These are phyloP conservation scores for Catostomus latipinnis DNA, from an alignment of 2,797 vertebrate genomes.

Conservation along the genomic window DNA sequence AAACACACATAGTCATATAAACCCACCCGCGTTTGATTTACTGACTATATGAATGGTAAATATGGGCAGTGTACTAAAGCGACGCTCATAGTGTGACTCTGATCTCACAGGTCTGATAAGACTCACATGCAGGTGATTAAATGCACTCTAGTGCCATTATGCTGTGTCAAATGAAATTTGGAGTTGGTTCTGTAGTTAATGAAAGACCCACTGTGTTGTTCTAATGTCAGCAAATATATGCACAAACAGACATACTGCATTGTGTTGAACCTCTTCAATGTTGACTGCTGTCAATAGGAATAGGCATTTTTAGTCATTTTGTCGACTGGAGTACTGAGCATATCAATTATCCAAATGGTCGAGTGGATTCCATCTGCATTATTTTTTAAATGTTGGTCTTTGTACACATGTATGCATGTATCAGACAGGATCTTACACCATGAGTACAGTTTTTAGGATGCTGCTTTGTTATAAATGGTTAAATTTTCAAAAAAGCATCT, in stretches of 20 bases:
- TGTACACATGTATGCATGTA: too few species aligned
- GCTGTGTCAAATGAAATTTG: background rate
- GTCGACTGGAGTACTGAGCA: too few species aligned
- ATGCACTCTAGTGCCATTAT: slow-evolving; percentile 4
- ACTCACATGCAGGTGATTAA: slow-evolving; percentile 14
- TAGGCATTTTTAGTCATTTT: too few species aligned
- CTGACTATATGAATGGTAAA: slow-evolving; percentile 19
- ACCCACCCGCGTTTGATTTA: slow-evolving; percentile 2
- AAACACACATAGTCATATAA: background rate
- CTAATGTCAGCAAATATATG: slow-evolving; percentile 4
- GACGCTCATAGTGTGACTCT: background rate
- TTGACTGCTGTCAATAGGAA: too few species aligned
- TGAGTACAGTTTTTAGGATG: too few species aligned
- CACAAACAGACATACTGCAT: background rate
- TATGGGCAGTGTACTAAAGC: background rate
- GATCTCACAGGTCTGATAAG: slow-evolving; percentile 12
- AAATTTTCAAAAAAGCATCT: too few species aligned
- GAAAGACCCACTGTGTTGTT: slow-evolving; percentile 12
- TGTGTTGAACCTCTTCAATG: too few species aligned
- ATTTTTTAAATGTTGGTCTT: too few species aligned
- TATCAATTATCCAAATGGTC: too few species aligned
- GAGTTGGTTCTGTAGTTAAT: slow-evolving; percentile 11
- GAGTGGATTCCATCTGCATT: too few species aligned
- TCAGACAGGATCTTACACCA: too few species aligned
- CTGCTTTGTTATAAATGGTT: too few species aligned